Percentiles rank a stretch among this genome's conserved stretches.
Conservation (phyloP, 2,113 vertebrate species). For the Pelobates fuscus region DNA sequence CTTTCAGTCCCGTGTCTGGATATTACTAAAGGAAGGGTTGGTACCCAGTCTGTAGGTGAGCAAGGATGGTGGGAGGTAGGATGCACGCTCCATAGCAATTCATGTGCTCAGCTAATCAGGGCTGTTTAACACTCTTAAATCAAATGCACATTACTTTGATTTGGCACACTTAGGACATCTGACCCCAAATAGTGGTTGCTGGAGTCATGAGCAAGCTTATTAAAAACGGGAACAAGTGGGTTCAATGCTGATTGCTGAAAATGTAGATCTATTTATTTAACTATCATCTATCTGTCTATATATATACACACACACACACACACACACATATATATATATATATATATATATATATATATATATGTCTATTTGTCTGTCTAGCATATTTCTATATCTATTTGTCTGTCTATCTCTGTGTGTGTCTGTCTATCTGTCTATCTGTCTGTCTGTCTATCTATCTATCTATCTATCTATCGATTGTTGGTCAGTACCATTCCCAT, state of each 20-base stretch:
- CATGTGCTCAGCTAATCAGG: background rate
- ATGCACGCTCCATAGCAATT: too few species aligned
- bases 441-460: too few species aligned
- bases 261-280: background rate
- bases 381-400: background rate
- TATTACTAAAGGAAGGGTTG: background rate
- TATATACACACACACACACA: too few species aligned
- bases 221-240: too few species aligned
- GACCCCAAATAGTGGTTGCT: background rate
- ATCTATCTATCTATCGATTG: too few species aligned
- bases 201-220: too few species aligned
- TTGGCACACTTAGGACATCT: background rate
- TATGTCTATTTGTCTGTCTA: background rate
- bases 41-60: background rate
- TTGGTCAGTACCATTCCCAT: too few species aligned
- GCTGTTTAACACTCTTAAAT: background rate
- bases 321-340: too few species aligned
- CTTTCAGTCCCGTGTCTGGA: conserved; percentile 43
- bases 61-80: background rate
- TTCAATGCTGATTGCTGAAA: too few species aligned
- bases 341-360: too few species aligned
- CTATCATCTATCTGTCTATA: background rate
- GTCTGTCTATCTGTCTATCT: background rate
- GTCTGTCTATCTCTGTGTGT: background rate
- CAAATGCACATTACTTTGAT: background rate